phyloP scores from a whole-genome alignment of 2,888 invertebrate genomes.

The Mythimna pallens region DNA sequence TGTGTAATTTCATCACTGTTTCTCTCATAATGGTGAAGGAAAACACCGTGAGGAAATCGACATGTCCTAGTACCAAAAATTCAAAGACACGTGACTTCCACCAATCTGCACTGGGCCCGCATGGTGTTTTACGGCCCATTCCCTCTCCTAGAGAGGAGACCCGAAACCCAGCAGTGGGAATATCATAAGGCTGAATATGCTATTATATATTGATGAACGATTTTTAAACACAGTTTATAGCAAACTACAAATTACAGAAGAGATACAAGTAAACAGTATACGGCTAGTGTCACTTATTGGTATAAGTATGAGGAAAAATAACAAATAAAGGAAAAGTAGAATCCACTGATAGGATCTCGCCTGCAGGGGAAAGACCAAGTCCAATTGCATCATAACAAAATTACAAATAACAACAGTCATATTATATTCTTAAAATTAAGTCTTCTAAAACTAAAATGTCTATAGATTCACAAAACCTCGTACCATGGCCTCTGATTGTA shows the following conservation, averaged over 20 bases:
- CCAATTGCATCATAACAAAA: not conserved
- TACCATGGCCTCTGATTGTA: not conserved
- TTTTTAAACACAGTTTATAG: not conserved
- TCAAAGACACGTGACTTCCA: no score
- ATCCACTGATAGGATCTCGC: not conserved
- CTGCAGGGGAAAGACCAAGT: slow-evolving; percentile 1
- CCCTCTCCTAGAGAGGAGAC: no score
- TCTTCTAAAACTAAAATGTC: not conserved
- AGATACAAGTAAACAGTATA: not conserved
- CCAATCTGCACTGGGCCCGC: no score
- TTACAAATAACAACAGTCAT: slow-evolving; percentile 6
- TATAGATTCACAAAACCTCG: not conserved
- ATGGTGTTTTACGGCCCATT: no score
- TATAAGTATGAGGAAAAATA: not conserved
- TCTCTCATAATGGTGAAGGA: no score
- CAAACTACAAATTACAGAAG: not conserved
- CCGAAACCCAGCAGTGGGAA: no score
- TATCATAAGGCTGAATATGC: no score
- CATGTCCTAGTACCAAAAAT: no score
- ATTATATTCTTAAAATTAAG: no score
- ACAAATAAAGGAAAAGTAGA: not conserved
- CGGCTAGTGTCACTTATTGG: not conserved
- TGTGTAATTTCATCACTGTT: no score
- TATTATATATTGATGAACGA: not conserved
- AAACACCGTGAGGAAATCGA: no score